Evolutionary conservation across 2,797 vertebrate species (phyloP).

Genomic region (Eospalax fontanierii): DNA sequence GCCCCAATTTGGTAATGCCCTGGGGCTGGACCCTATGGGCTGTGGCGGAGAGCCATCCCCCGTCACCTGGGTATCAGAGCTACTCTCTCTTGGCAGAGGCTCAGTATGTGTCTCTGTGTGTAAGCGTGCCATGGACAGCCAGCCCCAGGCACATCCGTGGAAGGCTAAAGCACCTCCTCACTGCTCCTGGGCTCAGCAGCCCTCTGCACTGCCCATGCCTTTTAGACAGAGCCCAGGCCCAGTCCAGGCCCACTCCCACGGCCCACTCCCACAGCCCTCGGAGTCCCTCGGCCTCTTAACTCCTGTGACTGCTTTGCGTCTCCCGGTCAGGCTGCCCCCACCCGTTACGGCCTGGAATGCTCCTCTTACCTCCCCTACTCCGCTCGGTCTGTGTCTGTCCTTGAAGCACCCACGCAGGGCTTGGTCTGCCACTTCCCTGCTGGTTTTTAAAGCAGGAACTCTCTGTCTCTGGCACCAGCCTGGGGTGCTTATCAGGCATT

Average conservation of each 20-base stretch:
- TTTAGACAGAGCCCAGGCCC: too few species aligned
- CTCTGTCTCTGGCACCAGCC: not conserved
- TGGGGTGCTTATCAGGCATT: not conserved
- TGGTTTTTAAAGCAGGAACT: not conserved
- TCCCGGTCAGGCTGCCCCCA: not conserved
- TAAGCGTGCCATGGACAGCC: not conserved
- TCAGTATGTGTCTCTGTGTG: not conserved
- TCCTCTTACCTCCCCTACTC: not conserved
- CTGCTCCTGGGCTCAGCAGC: not conserved
- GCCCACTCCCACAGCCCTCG: rapidly evolving
- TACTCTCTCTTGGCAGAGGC: not conserved
- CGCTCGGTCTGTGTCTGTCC: not conserved
- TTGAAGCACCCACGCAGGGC: not conserved
- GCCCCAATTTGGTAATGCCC: not conserved
- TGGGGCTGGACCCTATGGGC: not conserved
- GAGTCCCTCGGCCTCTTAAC: not conserved
- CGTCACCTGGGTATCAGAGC: too few species aligned
- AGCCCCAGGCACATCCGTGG: not conserved
- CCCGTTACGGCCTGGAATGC: not conserved
- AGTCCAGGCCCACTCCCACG: rapidly evolving
- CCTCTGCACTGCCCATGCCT: not conserved
- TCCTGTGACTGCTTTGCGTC: not conserved
- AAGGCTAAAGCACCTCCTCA: too few species aligned
- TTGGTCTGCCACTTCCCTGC: not conserved
- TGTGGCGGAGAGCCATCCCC: not conserved